These are phyloP conservation scores for Neopelma chrysocephalum DNA, from an alignment of 2,797 vertebrate genomes.

Conservation along the genomic window DNA sequence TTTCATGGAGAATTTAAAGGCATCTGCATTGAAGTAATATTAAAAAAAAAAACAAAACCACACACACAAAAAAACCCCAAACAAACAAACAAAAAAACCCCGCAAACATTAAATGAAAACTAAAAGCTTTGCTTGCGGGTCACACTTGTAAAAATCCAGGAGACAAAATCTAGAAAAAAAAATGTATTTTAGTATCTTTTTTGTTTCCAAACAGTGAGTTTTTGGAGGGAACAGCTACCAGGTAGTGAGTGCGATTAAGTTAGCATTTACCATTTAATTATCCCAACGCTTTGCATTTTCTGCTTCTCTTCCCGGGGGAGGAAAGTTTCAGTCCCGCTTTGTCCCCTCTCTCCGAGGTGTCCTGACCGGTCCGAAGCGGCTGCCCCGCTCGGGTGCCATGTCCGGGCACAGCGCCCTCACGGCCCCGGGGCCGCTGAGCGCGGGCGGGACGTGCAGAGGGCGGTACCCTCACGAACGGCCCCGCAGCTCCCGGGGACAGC, in stretches of 20 bases:
- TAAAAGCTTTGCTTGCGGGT: not conserved
- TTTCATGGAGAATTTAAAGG: not conserved
- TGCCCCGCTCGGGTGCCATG: accelerated
- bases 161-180: not conserved
- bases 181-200: not conserved
- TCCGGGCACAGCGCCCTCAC: not conserved
- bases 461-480: not conserved
- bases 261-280: not conserved
- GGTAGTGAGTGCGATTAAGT: not conserved
- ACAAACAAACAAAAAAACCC: no score
- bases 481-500: not conserved
- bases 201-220: not conserved
- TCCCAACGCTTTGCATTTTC: not conserved
- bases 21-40: not conserved
- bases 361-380: no score
- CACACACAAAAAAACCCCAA: not conserved
- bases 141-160: not conserved
- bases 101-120: not conserved
- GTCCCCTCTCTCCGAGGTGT: accelerated
- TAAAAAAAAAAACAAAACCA: not conserved
- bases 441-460: no score
- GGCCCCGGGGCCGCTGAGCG: not conserved
- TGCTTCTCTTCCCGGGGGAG: not conserved
- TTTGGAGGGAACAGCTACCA: not conserved
- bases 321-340: not conserved